Conservation (phyloP, 1,140 invertebrate genomes). For the Chionoecetes opilio region DNA sequence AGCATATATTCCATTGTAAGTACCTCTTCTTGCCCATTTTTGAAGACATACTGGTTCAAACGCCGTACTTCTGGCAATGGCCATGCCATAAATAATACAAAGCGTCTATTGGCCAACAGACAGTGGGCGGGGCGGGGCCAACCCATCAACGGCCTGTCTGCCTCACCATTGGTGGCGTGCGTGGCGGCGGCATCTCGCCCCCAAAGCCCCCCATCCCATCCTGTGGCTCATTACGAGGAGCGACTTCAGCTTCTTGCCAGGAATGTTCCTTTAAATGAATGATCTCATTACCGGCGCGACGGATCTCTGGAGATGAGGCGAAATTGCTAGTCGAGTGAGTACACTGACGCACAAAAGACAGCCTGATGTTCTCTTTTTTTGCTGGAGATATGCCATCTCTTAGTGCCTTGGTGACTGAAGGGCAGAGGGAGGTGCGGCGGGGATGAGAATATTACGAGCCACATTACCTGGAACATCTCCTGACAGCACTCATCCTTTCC, state of each 20-base stretch:
- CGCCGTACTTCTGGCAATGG: slow-evolving; percentile 66
- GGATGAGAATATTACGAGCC: slow-evolving; percentile 37
- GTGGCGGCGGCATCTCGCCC: not conserved
- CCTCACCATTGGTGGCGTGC: slow-evolving; percentile 52
- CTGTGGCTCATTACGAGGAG: slow-evolving; percentile 70
- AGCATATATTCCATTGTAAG: not conserved
- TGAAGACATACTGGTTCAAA: not conserved
- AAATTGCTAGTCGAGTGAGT: not conserved
- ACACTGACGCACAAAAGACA: not conserved
- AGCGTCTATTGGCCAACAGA: slow-evolving; percentile 62
- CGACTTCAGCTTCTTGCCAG: slow-evolving; percentile 71
- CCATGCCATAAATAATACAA: slow-evolving; percentile 60
- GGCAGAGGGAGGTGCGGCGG: slow-evolving; percentile 37
- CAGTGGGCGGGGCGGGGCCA: slow-evolving; percentile 60
- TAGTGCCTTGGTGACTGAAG: not conserved
- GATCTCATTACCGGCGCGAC: slow-evolving; percentile 61
- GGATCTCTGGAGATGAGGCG: slow-evolving; percentile 52
- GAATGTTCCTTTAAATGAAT: slow-evolving; percentile 74
- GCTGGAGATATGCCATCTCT: not conserved
- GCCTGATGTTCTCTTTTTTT: not conserved
- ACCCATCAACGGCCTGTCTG: slow-evolving; percentile 53
- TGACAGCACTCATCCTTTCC: slow-evolving; percentile 45
- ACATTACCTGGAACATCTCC: slow-evolving; percentile 45
- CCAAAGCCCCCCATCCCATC: not conserved
- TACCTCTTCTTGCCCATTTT: not conserved